Evolutionary conservation across 2,888 invertebrate genomes (phyloP).

Genomic region (Oscheius myriophilus): DNA sequence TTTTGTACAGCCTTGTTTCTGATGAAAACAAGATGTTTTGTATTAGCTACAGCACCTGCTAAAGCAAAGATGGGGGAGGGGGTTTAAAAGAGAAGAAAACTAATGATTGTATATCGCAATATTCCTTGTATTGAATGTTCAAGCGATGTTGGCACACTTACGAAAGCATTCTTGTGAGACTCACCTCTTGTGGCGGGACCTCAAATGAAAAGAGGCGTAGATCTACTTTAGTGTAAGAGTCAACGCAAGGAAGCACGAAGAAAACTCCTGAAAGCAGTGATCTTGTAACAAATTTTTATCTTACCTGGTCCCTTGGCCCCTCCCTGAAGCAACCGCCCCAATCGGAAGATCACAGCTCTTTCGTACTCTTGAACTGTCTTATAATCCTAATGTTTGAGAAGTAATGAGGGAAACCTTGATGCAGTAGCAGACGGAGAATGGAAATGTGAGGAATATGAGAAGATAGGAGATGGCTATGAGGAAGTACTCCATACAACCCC

Average conservation of each 20-base stretch:
- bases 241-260: slow-evolving; percentile 80
- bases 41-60: no score
- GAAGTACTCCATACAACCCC: slow-evolving; percentile 34
- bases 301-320: slow-evolving; percentile 78
- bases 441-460: slow-evolving; percentile 64
- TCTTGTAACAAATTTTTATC: no score
- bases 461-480: slow-evolving; percentile 39
- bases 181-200: slow-evolving; percentile 97
- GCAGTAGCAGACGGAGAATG: slow-evolving; percentile 56
- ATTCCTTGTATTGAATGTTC: no score
- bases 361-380: slow-evolving; percentile 72
- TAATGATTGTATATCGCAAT: no score
- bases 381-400: no score
- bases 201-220: slow-evolving; percentile 93
- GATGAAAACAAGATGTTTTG: no score
- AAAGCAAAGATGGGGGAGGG: no score
- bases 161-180: no score
- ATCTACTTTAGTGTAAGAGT: slow-evolving; percentile 80
- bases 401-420: slow-evolving; percentile 51
- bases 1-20: not conserved
- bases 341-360: slow-evolving; percentile 86
- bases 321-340: slow-evolving; percentile 82
- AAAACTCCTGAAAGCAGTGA: slow-evolving; percentile 51
- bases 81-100: no score
- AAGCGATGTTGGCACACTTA: no score